phyloP scores from a whole-genome alignment of 2,888 invertebrate genomes.

The Eilema caniola region DNA sequence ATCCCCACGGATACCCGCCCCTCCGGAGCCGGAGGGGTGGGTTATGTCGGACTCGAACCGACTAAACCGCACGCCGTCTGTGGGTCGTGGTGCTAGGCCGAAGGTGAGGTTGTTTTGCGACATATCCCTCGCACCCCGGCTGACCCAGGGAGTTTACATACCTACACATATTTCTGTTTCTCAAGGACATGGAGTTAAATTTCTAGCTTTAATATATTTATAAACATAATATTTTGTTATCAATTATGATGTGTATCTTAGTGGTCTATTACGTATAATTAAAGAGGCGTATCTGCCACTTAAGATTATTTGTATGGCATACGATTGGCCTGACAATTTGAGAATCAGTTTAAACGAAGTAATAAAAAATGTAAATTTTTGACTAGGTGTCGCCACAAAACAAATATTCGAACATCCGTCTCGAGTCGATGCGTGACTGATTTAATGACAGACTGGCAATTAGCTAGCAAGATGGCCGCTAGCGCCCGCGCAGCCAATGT shows the following conservation, averaged over 20 bases:
- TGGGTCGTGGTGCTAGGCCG: no score
- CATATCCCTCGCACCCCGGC: no score
- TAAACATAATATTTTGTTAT: background rate
- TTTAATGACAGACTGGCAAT: constrained; percentile 80
- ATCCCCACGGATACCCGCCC: no score
- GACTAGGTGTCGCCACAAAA: constrained; percentile 51
- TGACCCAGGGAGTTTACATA: no score
- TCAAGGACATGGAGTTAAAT: background rate
- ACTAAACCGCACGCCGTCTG: no score
- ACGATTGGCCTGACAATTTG: constrained; percentile 42
- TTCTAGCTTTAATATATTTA: background rate
- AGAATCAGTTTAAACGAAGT: constrained; percentile 31
- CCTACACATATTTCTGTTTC: background rate
- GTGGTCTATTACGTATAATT: constrained; percentile 9
- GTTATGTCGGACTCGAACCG: no score
- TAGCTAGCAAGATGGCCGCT: constrained; percentile 81
- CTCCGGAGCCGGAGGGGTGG: no score
- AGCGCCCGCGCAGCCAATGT: constrained; percentile 76
- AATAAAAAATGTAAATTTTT: constrained; percentile 48
- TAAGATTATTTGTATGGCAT: constrained; percentile 41
- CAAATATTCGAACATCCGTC: constrained; percentile 58
- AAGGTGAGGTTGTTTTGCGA: no score
- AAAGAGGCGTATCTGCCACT: constrained; percentile 40
- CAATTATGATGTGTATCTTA: constrained; percentile 13
- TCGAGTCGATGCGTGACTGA: constrained; percentile 73